Evolutionary conservation across 1,140 invertebrate species (phyloP).

Genomic region (Lordiphosa clarofinis): DNA sequence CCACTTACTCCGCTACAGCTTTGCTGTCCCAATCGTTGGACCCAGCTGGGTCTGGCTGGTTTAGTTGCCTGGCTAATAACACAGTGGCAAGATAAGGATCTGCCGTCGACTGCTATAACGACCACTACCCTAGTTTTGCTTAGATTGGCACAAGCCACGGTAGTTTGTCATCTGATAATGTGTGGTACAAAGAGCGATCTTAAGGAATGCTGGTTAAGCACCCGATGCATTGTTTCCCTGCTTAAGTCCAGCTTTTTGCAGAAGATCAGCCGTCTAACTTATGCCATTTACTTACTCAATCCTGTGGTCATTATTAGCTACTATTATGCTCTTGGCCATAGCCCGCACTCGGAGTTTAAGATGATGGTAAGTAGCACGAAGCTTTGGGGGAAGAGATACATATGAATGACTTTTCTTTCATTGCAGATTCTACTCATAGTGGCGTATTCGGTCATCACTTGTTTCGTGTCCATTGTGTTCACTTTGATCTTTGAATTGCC

Average conservation of each 20-base stretch:
- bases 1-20: constrained; percentile 10
- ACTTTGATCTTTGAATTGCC: constrained; percentile 48
- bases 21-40: not conserved
- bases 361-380: constrained; percentile 25
- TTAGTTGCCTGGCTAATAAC: not conserved
- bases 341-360: constrained; percentile 12
- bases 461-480: constrained; percentile 10
- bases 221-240: constrained; percentile 18
- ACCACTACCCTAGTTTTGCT: not conserved
- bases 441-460: constrained; percentile 10
- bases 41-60: not conserved
- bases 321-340: constrained; percentile 22
- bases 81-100: not conserved
- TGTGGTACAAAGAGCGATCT: not conserved
- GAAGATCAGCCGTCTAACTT: constrained; percentile 28
- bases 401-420: not conserved
- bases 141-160: not conserved
- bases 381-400: not conserved
- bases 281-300: constrained; percentile 45
- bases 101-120: not conserved
- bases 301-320: constrained; percentile 27
- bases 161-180: constrained; percentile 23
- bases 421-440: constrained; percentile 24
- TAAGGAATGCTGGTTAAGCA: not conserved
- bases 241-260: constrained; percentile 25